Base-by-base conservation (phyloP, 2,888 invertebrate genomes). In the Subacronicta megacephala region DNA sequence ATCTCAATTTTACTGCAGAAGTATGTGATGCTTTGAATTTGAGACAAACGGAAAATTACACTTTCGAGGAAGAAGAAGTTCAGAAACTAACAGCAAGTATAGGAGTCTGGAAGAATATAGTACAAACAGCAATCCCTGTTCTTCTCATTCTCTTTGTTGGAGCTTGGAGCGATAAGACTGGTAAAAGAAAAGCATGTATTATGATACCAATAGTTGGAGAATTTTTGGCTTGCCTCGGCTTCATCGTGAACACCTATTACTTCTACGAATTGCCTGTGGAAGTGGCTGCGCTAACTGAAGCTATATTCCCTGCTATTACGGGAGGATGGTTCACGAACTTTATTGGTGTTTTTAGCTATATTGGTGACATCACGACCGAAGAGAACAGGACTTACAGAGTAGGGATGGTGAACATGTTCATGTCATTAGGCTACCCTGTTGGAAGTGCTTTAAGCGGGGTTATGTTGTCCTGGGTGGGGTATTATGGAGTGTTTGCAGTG, bases 241-340 rank as follows among this genome's bases (percentile, higher is more conserved):
- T 97, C 31, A 96, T 97, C 68, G 82, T 97, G 1, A 97, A 97
- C 82, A 97, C 97, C 1, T 97, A 96, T 84, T 97, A 95, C 89
- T 97, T 97, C 82, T 95, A 96, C 81, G 96, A 96, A 77, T 89
- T 97, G 13, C 97, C 97, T 0, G 97, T 97, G 94, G 97, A 97
- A 90, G 96, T 95, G 1, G 95, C 96, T 41, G 97, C 97, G 0
- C 90, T 97, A 2, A 96, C 97, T 0, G 97, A 97, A 83, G 96
- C 97, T 0, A 91, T 97, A 55, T 97, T 97, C 83, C 97, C 97
- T 0, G 97, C 97, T 0, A 87, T 97, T 1, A 97, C 97, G 0
- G 97, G 97, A 9, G 97, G 97, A 4, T 97, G 97, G 97, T 97
- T 97, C 83, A 97, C 97, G 13, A 97, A 97, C 95, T 96, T 97